Conservation (phyloP, 2,888 invertebrate genomes). For the Apotomis betuletana region DNA sequence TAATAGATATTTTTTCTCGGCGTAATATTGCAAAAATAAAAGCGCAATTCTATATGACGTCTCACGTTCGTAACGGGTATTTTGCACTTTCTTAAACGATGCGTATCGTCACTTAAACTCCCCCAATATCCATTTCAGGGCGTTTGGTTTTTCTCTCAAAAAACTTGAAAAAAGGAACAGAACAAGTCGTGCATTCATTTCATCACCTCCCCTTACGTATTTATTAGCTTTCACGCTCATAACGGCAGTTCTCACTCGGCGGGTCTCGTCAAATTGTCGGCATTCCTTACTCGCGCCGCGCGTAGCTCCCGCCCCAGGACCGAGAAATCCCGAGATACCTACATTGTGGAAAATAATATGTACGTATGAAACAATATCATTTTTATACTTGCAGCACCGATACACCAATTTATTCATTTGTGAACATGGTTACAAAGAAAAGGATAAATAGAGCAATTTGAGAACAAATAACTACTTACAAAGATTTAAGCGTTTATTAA, state of each 20-base stretch:
- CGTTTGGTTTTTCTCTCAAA: slow-evolving; percentile 27
- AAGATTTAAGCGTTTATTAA: too few relatives aligned
- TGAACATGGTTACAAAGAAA: too few relatives aligned
- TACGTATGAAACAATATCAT: too few relatives aligned
- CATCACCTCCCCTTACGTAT: slow-evolving; percentile 68
- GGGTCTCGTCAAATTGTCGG: slow-evolving; percentile 74
- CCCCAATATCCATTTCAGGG: slow-evolving; percentile 2
- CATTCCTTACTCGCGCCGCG: slow-evolving; percentile 67
- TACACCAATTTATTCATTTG: too few relatives aligned
- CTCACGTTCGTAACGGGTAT: neutral
- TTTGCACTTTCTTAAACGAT: slow-evolving; percentile 19
- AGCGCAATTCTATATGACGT: neutral
- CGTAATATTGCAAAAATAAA: neutral
- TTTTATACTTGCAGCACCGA: too few relatives aligned
- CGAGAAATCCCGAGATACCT: slow-evolving; percentile 59
- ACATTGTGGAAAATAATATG: slow-evolving; percentile 63
- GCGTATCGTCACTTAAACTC: slow-evolving; percentile 7
- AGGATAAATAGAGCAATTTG: neutral
- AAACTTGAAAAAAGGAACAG: slow-evolving; percentile 44
- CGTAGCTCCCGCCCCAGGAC: slow-evolving; percentile 66
- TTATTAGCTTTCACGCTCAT: slow-evolving; percentile 76
- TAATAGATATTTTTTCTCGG: neutral
- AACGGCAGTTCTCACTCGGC: slow-evolving; percentile 72
- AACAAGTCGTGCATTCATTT: slow-evolving; percentile 67
- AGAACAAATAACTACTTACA: too few relatives aligned